phyloP scores from a whole-genome alignment of 2,113 vertebrate genomes.

The Melanerpes aurifrons region DNA sequence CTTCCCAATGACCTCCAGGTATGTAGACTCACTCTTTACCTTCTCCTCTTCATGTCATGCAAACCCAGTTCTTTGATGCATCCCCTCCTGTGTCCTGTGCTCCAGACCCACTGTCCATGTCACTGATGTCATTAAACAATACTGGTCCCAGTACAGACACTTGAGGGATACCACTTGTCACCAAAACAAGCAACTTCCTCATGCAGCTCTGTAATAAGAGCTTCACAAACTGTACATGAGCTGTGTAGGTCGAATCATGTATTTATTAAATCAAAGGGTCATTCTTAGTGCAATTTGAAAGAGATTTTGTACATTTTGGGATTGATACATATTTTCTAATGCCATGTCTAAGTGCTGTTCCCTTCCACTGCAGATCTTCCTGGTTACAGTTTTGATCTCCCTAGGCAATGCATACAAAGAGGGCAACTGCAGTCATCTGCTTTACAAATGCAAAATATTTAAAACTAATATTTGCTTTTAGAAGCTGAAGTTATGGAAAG shows the following conservation, averaged over 20 bases:
- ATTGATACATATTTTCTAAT: neutral
- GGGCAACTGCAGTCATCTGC: neutral
- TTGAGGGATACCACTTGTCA: too few relatives aligned
- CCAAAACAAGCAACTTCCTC: neutral
- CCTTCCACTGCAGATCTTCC: neutral
- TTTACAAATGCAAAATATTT: constrained; percentile 30
- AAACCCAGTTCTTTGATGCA: neutral
- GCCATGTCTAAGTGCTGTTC: neutral
- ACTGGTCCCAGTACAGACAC: too few relatives aligned
- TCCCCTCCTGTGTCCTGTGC: neutral
- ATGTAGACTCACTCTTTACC: neutral
- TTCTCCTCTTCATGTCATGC: neutral
- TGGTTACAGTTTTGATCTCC: neutral
- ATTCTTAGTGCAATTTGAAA: neutral
- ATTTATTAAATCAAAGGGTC: neutral
- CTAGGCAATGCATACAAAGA: neutral
- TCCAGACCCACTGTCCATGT: neutral
- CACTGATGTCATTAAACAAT: too few relatives aligned
- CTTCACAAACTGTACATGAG: neutral
- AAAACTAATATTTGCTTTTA: constrained; percentile 38
- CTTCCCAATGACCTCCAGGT: neutral
- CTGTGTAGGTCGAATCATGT: neutral
- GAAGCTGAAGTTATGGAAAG: constrained; percentile 11
- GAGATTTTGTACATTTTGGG: neutral
- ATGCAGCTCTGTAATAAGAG: neutral